These are phyloP conservation scores for Nysson spinosus DNA, from an alignment of 2,888 invertebrate genomes.

Conservation along the genomic window DNA sequence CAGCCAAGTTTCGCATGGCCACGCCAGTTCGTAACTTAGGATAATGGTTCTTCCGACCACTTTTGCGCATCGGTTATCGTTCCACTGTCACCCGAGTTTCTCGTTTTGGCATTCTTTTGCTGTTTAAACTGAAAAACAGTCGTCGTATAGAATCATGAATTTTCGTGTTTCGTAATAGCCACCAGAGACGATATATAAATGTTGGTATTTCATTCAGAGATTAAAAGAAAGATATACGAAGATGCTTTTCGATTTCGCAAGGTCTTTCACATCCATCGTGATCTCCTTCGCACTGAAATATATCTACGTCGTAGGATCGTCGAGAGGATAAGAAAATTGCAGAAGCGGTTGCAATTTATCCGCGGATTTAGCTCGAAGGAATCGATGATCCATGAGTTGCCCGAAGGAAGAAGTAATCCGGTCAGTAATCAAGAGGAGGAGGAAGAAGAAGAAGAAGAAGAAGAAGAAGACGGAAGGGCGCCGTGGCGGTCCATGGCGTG, in stretches of 20 bases:
- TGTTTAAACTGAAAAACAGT: too few relatives aligned
- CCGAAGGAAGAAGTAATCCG: constrained; percentile 57
- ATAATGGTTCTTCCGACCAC: too few relatives aligned
- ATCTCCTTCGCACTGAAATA: constrained; percentile 45
- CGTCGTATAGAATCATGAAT: too few relatives aligned
- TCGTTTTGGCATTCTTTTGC: too few relatives aligned
- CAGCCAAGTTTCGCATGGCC: too few relatives aligned
- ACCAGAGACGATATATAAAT: too few relatives aligned
- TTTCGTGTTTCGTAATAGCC: too few relatives aligned
- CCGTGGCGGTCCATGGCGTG: constrained; percentile 48
- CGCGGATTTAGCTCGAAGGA: constrained; percentile 49
- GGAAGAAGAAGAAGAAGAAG: constrained; percentile 39
- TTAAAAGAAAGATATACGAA: constrained; percentile 5
- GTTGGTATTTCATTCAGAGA: constrained; percentile 39
- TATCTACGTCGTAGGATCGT: constrained; percentile 51
- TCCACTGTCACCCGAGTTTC: too few relatives aligned
- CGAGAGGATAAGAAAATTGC: constrained; percentile 56
- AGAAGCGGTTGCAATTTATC: constrained; percentile 56
- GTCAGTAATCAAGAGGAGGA: constrained; percentile 59
- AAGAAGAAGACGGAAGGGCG: constrained; percentile 19
- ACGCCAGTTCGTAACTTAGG: too few relatives aligned
- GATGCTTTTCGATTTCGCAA: constrained; percentile 41
- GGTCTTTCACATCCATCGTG: constrained; percentile 44
- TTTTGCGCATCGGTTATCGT: too few relatives aligned
- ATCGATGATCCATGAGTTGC: constrained; percentile 58